Conservation (phyloP, 2,797 vertebrate species). For the Notoglanidium macrostoma region DNA sequence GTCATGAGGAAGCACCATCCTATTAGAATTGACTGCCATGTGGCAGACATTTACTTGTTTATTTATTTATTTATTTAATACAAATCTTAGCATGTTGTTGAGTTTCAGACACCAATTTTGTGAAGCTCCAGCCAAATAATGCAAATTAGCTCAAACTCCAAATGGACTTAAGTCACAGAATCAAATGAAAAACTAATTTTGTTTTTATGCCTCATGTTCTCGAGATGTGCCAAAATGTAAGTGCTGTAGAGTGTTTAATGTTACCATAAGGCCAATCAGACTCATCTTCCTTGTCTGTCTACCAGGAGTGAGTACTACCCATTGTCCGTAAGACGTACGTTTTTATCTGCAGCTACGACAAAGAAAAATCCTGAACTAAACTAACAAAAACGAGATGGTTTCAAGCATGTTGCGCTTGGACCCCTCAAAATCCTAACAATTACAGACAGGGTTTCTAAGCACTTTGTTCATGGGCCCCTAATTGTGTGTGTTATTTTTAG, state of each 20-base stretch:
- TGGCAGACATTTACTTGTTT: too few species aligned
- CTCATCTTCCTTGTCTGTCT: not conserved
- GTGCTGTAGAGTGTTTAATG: not conserved
- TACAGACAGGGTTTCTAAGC: not conserved
- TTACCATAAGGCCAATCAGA: not conserved
- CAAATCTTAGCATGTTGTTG: not conserved
- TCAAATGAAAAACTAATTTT: not conserved
- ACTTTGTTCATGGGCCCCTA: not conserved
- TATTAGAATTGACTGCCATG: not conserved
- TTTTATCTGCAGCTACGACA: not conserved
- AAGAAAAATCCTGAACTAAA: not conserved
- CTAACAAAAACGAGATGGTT: not conserved
- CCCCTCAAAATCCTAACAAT: not conserved
- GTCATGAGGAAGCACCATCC: not conserved
- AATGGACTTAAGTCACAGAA: not conserved
- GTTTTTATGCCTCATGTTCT: not conserved
- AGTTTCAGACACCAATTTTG: not conserved
- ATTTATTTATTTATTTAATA: too few species aligned
- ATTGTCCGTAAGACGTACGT: not conserved
- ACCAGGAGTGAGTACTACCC: not conserved
- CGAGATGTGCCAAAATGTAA: not conserved
- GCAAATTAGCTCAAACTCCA: not conserved
- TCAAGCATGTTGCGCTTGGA: too few species aligned
- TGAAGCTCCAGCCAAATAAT: not conserved
- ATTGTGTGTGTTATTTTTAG: constrained; percentile 16